A percentile compares a stretch with the other conserved stretches of the same genome.
Conservation (phyloP, 1,140 invertebrate genomes). For the Saccostrea glomerata region DNA sequence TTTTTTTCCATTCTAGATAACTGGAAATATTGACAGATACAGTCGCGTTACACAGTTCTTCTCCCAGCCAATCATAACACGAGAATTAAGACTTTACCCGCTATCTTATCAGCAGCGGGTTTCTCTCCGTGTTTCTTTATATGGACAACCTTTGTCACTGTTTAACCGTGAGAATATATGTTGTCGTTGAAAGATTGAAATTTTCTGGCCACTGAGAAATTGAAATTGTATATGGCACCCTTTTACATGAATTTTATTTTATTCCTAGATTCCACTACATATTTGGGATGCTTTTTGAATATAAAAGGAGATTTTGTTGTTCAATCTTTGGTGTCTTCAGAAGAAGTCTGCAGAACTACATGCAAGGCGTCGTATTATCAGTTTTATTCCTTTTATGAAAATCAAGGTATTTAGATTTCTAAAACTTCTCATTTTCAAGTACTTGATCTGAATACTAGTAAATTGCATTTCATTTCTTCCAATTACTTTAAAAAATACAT, state of each 20-base stretch:
- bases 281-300: neutral
- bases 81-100: neutral
- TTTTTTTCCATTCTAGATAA: neutral
- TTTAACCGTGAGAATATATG: neutral
- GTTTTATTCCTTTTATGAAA: slow-evolving; percentile 18
- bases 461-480: too few relatives aligned
- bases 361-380: neutral
- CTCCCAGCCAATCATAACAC: neutral
- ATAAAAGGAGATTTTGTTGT: neutral
- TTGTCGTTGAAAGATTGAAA: too few relatives aligned
- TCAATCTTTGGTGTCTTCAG: neutral
- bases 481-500: too few relatives aligned
- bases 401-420: neutral
- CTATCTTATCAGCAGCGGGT: neutral
- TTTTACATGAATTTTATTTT: too few relatives aligned
- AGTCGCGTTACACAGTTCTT: neutral
- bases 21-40: neutral
- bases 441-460: too few relatives aligned
- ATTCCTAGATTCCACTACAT: neutral
- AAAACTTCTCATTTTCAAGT: neutral
- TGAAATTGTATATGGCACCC: too few relatives aligned
- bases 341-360: neutral
- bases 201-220: too few relatives aligned
- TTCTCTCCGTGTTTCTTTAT: neutral
- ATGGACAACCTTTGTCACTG: neutral